phyloP scores from a whole-genome alignment of 2,797 vertebrate genomes.

The Channallabes apus region DNA sequence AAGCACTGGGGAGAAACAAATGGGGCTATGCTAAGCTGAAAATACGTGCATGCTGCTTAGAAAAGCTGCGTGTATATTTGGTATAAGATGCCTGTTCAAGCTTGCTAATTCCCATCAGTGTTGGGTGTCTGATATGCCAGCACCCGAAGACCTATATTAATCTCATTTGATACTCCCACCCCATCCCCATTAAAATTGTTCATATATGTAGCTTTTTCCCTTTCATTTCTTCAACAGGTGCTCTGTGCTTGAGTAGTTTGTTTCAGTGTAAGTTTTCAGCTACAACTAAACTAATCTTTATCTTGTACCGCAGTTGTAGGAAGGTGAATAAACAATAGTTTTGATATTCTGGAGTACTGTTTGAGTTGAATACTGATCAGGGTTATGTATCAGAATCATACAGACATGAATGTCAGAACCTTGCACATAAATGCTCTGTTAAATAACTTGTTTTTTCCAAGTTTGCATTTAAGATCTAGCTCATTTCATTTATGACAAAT shows the following conservation, averaged over 20 bases:
- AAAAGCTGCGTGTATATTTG: constrained; percentile 36
- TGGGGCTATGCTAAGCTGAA: constrained; percentile 36
- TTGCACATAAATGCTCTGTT: constrained; percentile 55
- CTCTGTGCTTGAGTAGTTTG: constrained; percentile 10
- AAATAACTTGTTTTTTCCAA: constrained; percentile 44
- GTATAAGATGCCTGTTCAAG: constrained; percentile 32
- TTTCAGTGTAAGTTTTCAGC: constrained; percentile 16
- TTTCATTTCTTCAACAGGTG: constrained; percentile 12
- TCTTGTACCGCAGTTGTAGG: constrained; percentile 36
- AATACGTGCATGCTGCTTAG: constrained; percentile 50
- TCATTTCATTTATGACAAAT: constrained; percentile 50
- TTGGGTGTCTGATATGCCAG: constrained; percentile 13
- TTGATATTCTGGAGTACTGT: constrained; percentile 31
- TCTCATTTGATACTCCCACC: background rate
- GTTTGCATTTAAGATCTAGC: constrained; percentile 49
- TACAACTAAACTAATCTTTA: background rate
- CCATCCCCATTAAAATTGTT: constrained; percentile 9
- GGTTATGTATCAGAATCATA: constrained; percentile 46
- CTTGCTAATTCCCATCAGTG: constrained; percentile 9
- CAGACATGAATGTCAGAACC: constrained; percentile 52
- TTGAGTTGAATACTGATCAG: constrained; percentile 54
- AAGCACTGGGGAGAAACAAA: constrained; percentile 24
- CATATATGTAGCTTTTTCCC: background rate
- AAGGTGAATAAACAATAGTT: constrained; percentile 33
- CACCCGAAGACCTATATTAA: constrained; percentile 22